Conservation (phyloP, 1,140 invertebrate genomes). For the Phymorhynchus buccinoides region DNA sequence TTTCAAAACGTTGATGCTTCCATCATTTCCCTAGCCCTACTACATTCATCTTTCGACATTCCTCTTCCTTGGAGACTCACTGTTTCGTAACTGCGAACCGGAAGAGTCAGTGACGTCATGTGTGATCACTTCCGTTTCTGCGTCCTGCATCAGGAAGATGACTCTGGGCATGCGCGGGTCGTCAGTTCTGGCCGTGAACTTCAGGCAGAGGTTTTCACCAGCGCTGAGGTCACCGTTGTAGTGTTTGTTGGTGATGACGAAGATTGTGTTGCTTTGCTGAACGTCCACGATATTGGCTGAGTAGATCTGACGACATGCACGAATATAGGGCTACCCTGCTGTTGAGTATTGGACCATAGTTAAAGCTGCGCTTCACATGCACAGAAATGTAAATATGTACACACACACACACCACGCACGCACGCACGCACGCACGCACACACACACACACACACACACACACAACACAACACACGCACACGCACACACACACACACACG, state of each 20-base stretch:
- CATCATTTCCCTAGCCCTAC: too few relatives aligned
- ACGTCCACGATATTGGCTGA: neutral
- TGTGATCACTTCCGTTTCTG: neutral
- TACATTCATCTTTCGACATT: too few relatives aligned
- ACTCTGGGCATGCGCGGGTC: neutral
- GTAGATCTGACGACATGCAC: slow-evolving; percentile 2
- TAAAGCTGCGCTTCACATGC: neutral
- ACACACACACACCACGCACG: neutral
- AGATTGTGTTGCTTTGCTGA: neutral
- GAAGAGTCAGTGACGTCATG: neutral
- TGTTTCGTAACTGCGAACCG: neutral
- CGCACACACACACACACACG: slow-evolving; percentile 31
- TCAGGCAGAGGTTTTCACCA: slow-evolving; percentile 14
- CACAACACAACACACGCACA: slow-evolving; percentile 20
- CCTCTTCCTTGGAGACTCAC: neutral
- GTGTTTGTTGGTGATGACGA: neutral
- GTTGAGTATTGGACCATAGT: neutral
- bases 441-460: neutral
- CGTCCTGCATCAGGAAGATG: neutral
- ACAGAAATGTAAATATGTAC: neutral
- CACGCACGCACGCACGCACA: neutral
- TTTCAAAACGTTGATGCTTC: too few relatives aligned
- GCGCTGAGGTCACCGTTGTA: slow-evolving; percentile 8
- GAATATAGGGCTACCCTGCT: neutral
- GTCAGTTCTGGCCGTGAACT: slow-evolving; percentile 13